These are phyloP conservation scores for Phoebastria nigripes DNA, from an alignment of 2,797 vertebrate genomes.

Conservation along the genomic window DNA sequence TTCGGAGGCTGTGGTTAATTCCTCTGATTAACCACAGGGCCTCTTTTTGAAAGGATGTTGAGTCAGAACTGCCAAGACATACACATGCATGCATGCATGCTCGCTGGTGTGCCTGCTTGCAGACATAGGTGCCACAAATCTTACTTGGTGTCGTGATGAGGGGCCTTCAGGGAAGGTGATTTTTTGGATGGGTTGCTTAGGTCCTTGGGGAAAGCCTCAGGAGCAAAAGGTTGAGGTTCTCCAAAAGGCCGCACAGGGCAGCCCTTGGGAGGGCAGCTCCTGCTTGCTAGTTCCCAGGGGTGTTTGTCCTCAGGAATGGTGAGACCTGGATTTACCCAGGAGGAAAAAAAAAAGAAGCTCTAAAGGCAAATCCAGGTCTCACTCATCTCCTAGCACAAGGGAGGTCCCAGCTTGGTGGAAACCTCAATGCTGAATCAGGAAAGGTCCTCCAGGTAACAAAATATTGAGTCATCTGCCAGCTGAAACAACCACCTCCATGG, in stretches of 20 bases:
- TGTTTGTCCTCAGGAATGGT: background rate
- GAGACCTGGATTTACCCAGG: background rate
- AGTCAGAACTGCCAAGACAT: background rate
- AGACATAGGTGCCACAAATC: background rate
- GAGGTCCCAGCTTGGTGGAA: background rate
- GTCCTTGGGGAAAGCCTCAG: background rate
- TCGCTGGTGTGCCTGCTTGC: background rate
- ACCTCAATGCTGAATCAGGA: background rate
- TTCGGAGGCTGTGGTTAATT: background rate
- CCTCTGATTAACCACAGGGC: background rate
- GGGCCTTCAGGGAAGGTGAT: background rate
- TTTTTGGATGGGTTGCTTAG: background rate
- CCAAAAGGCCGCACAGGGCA: background rate
- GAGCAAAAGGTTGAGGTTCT: background rate
- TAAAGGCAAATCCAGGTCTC: background rate
- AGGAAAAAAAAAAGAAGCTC: background rate
- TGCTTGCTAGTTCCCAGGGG: background rate
- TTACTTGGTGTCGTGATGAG: fast-evolving
- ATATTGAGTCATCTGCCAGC: background rate
- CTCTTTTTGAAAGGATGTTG: background rate
- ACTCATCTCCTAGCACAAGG: background rate
- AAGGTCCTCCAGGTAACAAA: background rate
- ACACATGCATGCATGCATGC: background rate
- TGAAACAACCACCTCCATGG: background rate
- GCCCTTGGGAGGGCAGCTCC: background rate